phyloP scores from a whole-genome alignment of 2,888 invertebrate genomes.

The Clitarchus hookeri region DNA sequence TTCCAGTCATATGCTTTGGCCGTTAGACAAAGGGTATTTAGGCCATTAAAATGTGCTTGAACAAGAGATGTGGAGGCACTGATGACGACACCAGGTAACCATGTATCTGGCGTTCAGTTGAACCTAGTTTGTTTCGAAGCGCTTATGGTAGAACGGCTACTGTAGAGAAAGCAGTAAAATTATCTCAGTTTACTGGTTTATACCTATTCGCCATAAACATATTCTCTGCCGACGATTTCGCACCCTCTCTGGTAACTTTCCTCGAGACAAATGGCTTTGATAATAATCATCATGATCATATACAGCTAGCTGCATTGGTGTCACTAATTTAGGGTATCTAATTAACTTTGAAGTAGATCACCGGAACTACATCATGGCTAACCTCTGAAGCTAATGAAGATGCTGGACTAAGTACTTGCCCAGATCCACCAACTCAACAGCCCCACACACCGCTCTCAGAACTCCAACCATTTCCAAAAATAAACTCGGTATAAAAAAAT shows the following conservation, averaged over 20 bases:
- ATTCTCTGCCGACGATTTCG: too few relatives aligned
- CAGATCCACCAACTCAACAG: not conserved
- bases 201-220: too few relatives aligned
- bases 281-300: not conserved
- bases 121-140: too few relatives aligned
- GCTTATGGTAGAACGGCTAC: too few relatives aligned
- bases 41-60: too few relatives aligned
- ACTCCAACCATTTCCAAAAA: not conserved
- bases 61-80: too few relatives aligned
- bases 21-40: too few relatives aligned
- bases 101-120: too few relatives aligned
- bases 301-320: not conserved
- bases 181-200: too few relatives aligned
- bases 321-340: not conserved
- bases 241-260: not conserved
- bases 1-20: not conserved
- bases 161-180: too few relatives aligned
- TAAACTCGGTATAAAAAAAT: not conserved
- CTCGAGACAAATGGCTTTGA: not conserved
- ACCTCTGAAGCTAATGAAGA: not conserved
- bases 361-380: not conserved
- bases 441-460: not conserved
- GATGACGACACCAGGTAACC: too few relatives aligned
- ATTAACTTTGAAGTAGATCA: too few relatives aligned
- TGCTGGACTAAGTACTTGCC: not conserved